A percentile compares a stretch with the other conserved stretches of the same genome.
phyloP scores from a whole-genome alignment of 2,113 vertebrate genomes.

The Calidris pugnax region DNA sequence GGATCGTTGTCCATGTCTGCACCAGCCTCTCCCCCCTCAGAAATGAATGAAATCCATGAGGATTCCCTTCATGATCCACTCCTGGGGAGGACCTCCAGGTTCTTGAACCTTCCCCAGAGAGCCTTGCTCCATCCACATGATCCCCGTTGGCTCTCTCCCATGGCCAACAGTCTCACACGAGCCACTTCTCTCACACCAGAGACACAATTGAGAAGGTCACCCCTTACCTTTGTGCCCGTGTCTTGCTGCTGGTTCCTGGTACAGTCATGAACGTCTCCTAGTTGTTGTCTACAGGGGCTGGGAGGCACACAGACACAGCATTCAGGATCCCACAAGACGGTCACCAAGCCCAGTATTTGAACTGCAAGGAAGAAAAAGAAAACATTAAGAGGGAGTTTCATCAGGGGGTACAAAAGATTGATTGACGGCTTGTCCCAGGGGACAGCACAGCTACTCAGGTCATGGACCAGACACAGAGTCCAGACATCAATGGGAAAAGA shows the following conservation, averaged over 20 bases:
- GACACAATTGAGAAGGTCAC: background rate
- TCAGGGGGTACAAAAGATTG: background rate
- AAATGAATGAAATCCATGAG: background rate
- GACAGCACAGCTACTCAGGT: background rate
- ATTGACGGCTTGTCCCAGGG: background rate
- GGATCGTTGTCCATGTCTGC: accelerated
- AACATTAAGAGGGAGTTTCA: background rate
- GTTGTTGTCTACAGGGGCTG: background rate
- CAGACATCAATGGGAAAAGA: background rate
- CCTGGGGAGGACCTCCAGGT: background rate
- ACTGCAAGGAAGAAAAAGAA: slow-evolving; percentile 25
- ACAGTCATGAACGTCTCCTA: background rate
- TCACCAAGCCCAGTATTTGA: slow-evolving; percentile 6
- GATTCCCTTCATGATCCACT: background rate
- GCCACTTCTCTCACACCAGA: background rate
- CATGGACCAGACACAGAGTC: background rate
- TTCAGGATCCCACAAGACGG: background rate
- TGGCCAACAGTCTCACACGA: background rate
- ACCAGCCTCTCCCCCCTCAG: background rate
- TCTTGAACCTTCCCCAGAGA: background rate
- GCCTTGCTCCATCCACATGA: background rate
- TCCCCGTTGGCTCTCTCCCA: background rate
- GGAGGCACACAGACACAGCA: background rate
- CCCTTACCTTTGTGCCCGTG: slow-evolving; percentile 54
- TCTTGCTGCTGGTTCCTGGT: background rate